phyloP scores from a whole-genome alignment of 23 tunicate species.

The Styela clava region DNA sequence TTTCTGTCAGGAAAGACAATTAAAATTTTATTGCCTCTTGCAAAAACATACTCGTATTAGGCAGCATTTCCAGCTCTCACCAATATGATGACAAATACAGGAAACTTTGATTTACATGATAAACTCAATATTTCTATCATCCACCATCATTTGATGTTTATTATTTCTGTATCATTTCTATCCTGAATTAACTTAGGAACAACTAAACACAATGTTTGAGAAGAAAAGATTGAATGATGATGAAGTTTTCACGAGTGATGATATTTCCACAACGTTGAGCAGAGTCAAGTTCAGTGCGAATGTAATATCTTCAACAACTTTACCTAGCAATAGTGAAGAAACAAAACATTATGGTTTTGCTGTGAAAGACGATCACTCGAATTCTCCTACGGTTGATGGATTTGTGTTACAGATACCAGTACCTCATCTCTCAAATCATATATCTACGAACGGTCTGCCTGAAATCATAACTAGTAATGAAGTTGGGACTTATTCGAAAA shows the following conservation, averaged over 20 bases:
- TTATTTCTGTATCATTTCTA: too few relatives aligned
- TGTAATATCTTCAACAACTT: neutral
- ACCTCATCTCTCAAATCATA: neutral
- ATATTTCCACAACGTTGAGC: neutral
- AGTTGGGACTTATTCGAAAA: neutral
- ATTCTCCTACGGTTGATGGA: neutral
- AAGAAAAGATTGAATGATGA: neutral
- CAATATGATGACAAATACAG: too few relatives aligned
- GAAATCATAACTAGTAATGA: neutral
- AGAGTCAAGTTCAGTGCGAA: neutral
- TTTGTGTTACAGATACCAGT: neutral
- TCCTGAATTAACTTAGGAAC: neutral
- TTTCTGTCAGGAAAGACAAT: too few relatives aligned
- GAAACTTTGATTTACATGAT: too few relatives aligned
- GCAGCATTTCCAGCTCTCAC: too few relatives aligned
- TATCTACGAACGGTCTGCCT: neutral
- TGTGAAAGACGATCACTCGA: neutral
- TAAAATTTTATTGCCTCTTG: too few relatives aligned
- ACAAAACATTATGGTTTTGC: neutral
- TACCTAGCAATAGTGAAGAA: neutral
- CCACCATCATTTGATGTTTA: too few relatives aligned
- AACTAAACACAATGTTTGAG: neutral
- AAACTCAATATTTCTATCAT: too few relatives aligned
- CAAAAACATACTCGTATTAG: too few relatives aligned
- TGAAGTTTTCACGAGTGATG: neutral